Conservation (phyloP, 2,113 vertebrate genomes). For the Dryoscopus gambensis region DNA sequence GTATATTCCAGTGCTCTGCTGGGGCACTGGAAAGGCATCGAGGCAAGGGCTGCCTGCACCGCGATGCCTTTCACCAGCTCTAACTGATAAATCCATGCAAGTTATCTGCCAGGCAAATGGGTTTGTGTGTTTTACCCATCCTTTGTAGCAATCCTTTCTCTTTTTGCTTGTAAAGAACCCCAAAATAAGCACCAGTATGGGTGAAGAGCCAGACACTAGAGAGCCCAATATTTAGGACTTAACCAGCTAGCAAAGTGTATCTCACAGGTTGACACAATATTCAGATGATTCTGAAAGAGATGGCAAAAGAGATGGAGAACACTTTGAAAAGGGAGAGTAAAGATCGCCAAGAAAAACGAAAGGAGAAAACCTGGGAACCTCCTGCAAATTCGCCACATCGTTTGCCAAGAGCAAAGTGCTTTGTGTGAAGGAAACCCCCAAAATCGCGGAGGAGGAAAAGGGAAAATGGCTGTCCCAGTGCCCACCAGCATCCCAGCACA, state of each 20-base stretch:
- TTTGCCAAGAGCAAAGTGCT: not conserved
- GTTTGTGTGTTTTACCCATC: not conserved
- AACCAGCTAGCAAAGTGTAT: not conserved
- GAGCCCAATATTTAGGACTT: not conserved
- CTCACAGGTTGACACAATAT: not conserved
- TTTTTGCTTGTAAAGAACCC: not conserved
- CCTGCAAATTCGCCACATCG: not conserved
- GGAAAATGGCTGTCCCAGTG: not conserved
- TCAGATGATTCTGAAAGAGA: conserved; percentile 36
- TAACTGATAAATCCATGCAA: not conserved
- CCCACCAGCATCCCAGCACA: not conserved
- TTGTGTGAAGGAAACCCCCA: not conserved
- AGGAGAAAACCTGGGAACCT: not conserved
- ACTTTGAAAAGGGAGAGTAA: conserved; percentile 69
- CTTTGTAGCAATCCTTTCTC: not conserved
- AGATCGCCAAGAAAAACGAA: not conserved
- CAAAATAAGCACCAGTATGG: not conserved
- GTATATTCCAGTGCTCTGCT: not conserved
- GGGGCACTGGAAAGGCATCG: not conserved
- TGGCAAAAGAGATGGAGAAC: conserved; percentile 45
- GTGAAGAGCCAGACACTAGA: not conserved
- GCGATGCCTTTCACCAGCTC: not conserved
- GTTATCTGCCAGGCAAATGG: not conserved
- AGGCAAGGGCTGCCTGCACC: not conserved
- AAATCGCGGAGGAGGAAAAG: not conserved